phyloP scores from a whole-genome alignment of 2,888 invertebrate genomes.

The Plagodis pulveraria region DNA sequence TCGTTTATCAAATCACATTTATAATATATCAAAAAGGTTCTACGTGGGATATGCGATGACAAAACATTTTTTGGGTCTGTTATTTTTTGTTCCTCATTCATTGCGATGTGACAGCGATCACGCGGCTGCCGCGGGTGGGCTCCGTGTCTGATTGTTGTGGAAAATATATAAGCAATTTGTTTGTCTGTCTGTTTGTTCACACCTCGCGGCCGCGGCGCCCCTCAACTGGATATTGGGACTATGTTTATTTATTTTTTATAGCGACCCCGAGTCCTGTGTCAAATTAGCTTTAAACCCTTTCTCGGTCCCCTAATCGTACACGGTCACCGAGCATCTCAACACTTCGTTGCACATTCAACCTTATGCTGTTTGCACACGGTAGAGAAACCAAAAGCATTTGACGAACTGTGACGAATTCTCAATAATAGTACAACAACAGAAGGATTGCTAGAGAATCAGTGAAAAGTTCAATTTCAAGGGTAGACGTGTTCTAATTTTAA shows the following conservation, averaged over 20 bases:
- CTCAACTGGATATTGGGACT: slow-evolving; percentile 31
- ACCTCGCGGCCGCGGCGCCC: slow-evolving; percentile 37
- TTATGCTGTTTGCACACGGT: slow-evolving; percentile 18
- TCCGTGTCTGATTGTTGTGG: slow-evolving; percentile 35
- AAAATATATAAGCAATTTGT: slow-evolving; percentile 50
- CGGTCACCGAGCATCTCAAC: slow-evolving; percentile 9
- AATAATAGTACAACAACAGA: slow-evolving; percentile 13
- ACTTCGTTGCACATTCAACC: slow-evolving; percentile 15
- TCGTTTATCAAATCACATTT: neutral
- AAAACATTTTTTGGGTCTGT: slow-evolving; percentile 32
- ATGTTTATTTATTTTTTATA: slow-evolving; percentile 45
- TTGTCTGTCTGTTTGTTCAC: slow-evolving; percentile 45
- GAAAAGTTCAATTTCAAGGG: slow-evolving; percentile 39
- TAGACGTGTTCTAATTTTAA: slow-evolving; percentile 50
- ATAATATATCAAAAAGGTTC: slow-evolving; percentile 27
- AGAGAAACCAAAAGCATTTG: slow-evolving; percentile 9
- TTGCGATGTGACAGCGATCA: slow-evolving; percentile 29
- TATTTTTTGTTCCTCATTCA: slow-evolving; percentile 32
- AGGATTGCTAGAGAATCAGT: slow-evolving; percentile 8
- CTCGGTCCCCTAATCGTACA: slow-evolving; percentile 32
- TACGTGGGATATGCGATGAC: slow-evolving; percentile 31
- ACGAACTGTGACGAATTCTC: slow-evolving; percentile 21
- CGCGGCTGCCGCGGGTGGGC: slow-evolving; percentile 37
- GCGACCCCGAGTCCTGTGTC: slow-evolving; percentile 42
- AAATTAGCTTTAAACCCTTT: slow-evolving; percentile 47